Conservation (phyloP, 2,113 vertebrate genomes). For the Istiophorus platypterus region DNA sequence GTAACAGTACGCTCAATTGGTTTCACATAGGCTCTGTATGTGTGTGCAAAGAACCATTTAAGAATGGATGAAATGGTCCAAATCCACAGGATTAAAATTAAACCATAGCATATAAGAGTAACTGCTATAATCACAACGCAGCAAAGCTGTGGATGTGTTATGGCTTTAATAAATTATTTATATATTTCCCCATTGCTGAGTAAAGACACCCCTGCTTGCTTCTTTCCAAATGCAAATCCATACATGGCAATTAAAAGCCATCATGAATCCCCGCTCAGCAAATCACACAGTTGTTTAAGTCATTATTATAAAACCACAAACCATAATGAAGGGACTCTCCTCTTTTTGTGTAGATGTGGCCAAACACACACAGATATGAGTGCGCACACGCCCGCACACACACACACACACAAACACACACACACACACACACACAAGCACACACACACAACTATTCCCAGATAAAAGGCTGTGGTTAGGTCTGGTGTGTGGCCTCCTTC, state of each 20-base stretch:
- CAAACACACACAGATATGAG: background rate
- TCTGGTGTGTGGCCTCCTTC: slow-evolving; percentile 71
- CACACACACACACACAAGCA: slow-evolving; percentile 25
- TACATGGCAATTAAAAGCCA: background rate
- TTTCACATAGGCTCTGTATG: slow-evolving; percentile 16
- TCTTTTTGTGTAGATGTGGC: slow-evolving; percentile 37
- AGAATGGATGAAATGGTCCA: slow-evolving; percentile 32
- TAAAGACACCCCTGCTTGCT: background rate
- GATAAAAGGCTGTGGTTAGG: slow-evolving; percentile 70
- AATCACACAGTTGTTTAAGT: slow-evolving; percentile 42
- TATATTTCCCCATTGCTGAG: background rate
- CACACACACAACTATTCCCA: slow-evolving; percentile 47
- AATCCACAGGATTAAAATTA: slow-evolving; percentile 48
- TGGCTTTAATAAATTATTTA: background rate
- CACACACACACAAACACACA: slow-evolving; percentile 22
- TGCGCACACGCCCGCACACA: background rate
- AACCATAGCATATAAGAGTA: slow-evolving; percentile 14
- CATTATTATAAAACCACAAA: slow-evolving; percentile 48
- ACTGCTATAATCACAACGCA: background rate
- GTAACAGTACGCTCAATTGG: slow-evolving; percentile 19
- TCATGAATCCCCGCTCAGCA: slow-evolving; percentile 40
- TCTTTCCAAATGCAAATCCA: slow-evolving; percentile 6
- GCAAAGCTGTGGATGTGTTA: background rate
- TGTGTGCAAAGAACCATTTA: slow-evolving; percentile 18
- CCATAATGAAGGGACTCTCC: slow-evolving; percentile 53